Conservation (phyloP, 37 sponge, comb jelly and placozoan species). For the Axinella damicornis region DNA sequence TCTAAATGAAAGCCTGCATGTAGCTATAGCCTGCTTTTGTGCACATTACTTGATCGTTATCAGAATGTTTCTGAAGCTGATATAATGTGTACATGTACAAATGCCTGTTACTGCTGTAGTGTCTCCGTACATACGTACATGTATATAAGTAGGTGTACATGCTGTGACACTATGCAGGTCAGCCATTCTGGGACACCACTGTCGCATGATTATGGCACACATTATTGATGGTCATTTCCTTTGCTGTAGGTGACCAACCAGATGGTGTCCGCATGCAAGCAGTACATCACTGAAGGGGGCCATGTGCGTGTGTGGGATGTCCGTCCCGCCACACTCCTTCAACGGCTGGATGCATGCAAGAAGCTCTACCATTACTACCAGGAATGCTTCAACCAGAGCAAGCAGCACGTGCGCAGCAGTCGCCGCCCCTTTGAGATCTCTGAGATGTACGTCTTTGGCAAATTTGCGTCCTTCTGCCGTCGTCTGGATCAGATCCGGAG, state of each 20-base stretch:
- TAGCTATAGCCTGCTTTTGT: too few relatives aligned
- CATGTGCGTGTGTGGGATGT: conserved; percentile 81
- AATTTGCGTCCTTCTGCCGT: conserved; percentile 91
- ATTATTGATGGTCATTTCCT: conserved; percentile 48
- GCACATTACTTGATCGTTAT: too few relatives aligned
- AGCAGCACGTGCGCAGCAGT: conserved; percentile 49
- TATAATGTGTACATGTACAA: too few relatives aligned
- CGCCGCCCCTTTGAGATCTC: conserved; percentile 87
- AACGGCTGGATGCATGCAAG: conserved; percentile 71
- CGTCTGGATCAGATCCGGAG: conserved; percentile 50
- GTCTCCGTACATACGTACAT: not conserved
- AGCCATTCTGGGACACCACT: too few relatives aligned
- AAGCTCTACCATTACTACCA: conserved; percentile 88
- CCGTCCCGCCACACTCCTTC: conserved; percentile 43
- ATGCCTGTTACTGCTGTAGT: too few relatives aligned
- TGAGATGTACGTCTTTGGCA: conserved; percentile 99
- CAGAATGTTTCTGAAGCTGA: too few relatives aligned
- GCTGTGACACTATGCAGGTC: too few relatives aligned
- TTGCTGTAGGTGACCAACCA: conserved; percentile 90
- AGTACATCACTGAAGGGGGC: conserved; percentile 89
- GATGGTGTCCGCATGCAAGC: conserved; percentile 96
- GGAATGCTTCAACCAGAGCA: conserved; percentile 79
- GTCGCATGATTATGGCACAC: conserved; percentile 8
- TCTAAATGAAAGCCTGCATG: too few relatives aligned
- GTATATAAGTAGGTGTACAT: conserved; percentile 5